phyloP scores from a whole-genome alignment of 2,113 vertebrate species.

The Rhynchopsitta pachyrhyncha region DNA sequence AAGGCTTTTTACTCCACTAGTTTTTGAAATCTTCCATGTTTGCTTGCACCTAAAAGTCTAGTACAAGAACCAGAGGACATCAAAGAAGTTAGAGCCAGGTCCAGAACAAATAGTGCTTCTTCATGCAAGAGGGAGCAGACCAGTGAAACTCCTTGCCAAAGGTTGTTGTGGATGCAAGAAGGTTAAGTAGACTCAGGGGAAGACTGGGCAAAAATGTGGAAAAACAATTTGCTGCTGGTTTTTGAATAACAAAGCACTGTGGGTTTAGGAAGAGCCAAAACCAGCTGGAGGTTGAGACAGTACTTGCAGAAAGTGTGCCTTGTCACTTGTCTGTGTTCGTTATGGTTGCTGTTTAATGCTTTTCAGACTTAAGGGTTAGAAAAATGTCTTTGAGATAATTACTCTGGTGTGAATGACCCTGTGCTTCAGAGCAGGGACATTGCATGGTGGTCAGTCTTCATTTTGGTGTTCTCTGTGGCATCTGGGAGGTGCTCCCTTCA shows the following conservation, averaged over 20 bases:
- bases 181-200: not conserved
- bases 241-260: not conserved
- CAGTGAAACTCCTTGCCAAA: not conserved
- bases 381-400: not conserved
- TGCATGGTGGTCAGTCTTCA: not conserved
- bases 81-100: not conserved
- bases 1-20: not conserved
- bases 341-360: not conserved
- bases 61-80: not conserved
- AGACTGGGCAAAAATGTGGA: not conserved
- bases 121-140: not conserved
- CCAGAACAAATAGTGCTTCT: not conserved
- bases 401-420: rapidly evolving
- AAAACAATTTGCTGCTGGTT: not conserved
- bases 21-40: not conserved
- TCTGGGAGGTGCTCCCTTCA: not conserved
- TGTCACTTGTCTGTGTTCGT: rapidly evolving
- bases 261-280: not conserved
- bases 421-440: not conserved
- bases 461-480: not conserved
- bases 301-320: rapidly evolving
- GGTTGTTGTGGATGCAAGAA: not conserved
- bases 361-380: not conserved
- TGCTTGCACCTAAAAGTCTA: not conserved
- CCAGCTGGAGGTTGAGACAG: not conserved